Evolutionary conservation across 1,140 invertebrate species (phyloP).

Genomic region (Camponotus floridanus): DNA sequence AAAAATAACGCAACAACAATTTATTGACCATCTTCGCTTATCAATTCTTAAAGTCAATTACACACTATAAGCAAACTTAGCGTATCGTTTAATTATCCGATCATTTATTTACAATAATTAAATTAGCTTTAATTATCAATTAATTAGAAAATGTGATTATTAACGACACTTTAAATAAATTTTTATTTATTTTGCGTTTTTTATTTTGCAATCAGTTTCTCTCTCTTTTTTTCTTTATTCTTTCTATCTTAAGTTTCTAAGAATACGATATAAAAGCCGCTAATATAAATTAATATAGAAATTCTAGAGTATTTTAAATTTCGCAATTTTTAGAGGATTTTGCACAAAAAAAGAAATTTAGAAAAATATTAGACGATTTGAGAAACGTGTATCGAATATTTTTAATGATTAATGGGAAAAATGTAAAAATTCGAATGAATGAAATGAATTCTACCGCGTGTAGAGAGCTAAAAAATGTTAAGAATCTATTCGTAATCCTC

Average conservation of each 20-base stretch:
- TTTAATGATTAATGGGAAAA: background rate
- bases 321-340: background rate
- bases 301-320: background rate
- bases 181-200: background rate
- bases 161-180: conserved; percentile 3
- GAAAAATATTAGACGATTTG: background rate
- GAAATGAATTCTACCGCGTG: background rate
- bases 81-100: conserved; percentile 58
- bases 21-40: conserved; percentile 59
- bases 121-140: conserved; percentile 36
- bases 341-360: background rate
- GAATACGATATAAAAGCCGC: background rate
- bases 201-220: conserved; percentile 1
- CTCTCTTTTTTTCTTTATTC: background rate
- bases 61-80: conserved; percentile 30
- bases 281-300: background rate
- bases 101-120: conserved; percentile 58
- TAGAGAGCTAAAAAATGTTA: background rate
- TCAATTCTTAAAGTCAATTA: conserved; percentile 53
- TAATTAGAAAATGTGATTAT: conserved; percentile 40
- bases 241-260: conserved; percentile 5
- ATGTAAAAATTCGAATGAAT: conserved; percentile 21
- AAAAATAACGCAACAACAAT: conserved; percentile 62
- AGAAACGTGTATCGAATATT: background rate
- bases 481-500: conserved; percentile 83